Base-by-base conservation (phyloP, 2,888 invertebrate species). In the Pyrrhosoma nymphula region DNA sequence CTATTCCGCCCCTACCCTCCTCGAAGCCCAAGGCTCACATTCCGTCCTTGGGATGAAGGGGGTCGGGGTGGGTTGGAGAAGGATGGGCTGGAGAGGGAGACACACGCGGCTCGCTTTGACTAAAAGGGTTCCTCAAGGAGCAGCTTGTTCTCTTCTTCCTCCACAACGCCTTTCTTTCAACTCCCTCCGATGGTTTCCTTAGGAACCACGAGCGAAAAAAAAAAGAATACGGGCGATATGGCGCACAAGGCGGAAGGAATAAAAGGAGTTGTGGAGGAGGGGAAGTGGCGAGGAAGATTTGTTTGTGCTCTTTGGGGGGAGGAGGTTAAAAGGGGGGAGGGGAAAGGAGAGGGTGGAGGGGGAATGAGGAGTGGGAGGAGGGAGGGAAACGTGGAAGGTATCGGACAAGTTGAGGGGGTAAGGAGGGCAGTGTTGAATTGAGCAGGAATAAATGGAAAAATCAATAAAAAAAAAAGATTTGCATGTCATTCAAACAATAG, bases 151-250 rank as follows among this genome's bases (percentile, higher is more conserved):
- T 30, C 39, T 69, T 93, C 93, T 39, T 56, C 63, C 35, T 39
- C 91, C 69, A 93, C 93, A 93, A 93, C 93, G 93, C 93, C 93
- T 75, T 93, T 93, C 93, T 93, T 93, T 93, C 93, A 69, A 69
- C 63, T 93, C 93, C 91, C 16, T 63, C 91, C 91, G 91, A 91
- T 63, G 91, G 91, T 39, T 63, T 91, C 91, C 93, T 12, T 18
- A 69, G 69, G 69, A 55, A 69, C 93, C 60, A 60, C 30, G 93
- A 56, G 69, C 69, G 93, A 60, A 93, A 93, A 93, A 89, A 93
- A 93, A 93, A 69, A n/a, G n/a, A n/a, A n/a, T n/a, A 47, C 39
- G 47, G 47, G 47, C 39, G 93, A 93, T 93, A 93, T 47, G 93
- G 69, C 75, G 93, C 93, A 75, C 93, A 93, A 93, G 93, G 93